These are phyloP conservation scores for Semaprochilodus insignis DNA, from an alignment of 2,797 vertebrate genomes.

Conservation along the genomic window DNA sequence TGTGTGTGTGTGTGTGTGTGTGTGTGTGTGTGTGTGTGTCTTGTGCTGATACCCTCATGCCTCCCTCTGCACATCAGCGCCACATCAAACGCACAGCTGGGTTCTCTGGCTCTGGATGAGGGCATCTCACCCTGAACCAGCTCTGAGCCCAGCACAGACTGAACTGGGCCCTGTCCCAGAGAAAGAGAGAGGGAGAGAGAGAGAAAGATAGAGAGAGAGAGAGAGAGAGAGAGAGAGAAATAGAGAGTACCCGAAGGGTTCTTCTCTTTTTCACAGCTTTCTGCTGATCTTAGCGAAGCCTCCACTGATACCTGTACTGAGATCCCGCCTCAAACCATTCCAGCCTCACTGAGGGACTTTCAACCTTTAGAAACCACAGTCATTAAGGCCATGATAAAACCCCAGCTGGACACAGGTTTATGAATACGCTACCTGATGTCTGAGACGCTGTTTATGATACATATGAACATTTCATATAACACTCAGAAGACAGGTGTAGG, in stretches of 20 bases:
- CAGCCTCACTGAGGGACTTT: neutral
- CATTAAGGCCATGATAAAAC: no score
- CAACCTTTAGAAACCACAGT: neutral
- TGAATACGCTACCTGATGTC: no score
- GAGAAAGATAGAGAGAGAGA: neutral
- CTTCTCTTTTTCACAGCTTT: constrained; percentile 23
- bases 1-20: constrained; percentile 30
- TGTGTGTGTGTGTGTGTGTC: neutral
- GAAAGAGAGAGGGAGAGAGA: constrained; percentile 4
- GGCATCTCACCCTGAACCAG: constrained; percentile 32
- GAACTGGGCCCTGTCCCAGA: constrained; percentile 19
- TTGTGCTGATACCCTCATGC: neutral
- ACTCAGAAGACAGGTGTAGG: no score
- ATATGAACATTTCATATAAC: no score
- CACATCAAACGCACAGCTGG: constrained; percentile 51
- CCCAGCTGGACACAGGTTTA: no score
- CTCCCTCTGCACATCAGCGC: constrained; percentile 22
- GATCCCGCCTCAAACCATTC: neutral
- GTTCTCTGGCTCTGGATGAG: constrained; percentile 47
- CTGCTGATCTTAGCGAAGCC: constrained; percentile 3
- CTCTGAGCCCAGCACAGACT: constrained; percentile 35
- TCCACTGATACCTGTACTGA: constrained; percentile 6
- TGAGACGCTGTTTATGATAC: no score
- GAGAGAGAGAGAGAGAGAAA: constrained; percentile 13
- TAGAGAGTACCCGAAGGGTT: neutral